A percentile compares a stretch with the other conserved stretches of the same genome.
These are phyloP conservation scores for Pao palembangensis DNA, from an alignment of 2,113 vertebrate species.

Conservation along the genomic window DNA sequence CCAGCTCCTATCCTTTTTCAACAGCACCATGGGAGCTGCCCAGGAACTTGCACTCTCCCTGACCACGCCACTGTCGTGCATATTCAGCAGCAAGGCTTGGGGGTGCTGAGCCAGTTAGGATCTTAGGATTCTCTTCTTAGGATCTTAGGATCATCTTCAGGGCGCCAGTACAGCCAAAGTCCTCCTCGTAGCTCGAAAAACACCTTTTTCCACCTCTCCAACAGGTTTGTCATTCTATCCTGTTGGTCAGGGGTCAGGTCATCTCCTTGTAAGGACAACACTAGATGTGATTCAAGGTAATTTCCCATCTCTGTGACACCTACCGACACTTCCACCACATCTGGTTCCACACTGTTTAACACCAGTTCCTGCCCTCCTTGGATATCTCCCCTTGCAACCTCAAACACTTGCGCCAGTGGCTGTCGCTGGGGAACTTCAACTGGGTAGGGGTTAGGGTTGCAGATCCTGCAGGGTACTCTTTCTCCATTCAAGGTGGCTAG, in stretches of 20 bases:
- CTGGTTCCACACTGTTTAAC: not conserved
- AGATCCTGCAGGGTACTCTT: too few species aligned
- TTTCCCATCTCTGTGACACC: too few species aligned
- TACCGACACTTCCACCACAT: conserved; percentile 3
- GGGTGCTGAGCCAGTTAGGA: conserved; percentile 4
- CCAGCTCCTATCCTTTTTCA: conserved; percentile 5
- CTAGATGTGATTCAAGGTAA: too few species aligned
- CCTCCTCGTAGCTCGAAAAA: conserved; percentile 29
- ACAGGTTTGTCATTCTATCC: too few species aligned
- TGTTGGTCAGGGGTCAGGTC: too few species aligned
- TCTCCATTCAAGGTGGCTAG: too few species aligned
- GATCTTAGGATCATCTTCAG: conserved; percentile 20
- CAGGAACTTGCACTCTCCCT: conserved; percentile 9
- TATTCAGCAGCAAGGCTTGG: not conserved
- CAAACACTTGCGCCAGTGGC: not conserved
- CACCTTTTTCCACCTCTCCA: too few species aligned
- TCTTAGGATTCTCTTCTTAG: too few species aligned
- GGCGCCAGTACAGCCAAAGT: conserved; percentile 13
- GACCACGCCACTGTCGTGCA: not conserved
- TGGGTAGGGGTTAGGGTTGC: too few species aligned
- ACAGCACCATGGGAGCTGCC: conserved; percentile 18
- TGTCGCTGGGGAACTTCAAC: too few species aligned
- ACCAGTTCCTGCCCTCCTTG: conserved; percentile 4
- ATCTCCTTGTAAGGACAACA: too few species aligned
- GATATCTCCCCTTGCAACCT: not conserved